Evolutionary conservation across 2,113 vertebrate species (phyloP), one percentile per base, ranked within the genome.

Genomic region (Pithys albifrons): DNA sequence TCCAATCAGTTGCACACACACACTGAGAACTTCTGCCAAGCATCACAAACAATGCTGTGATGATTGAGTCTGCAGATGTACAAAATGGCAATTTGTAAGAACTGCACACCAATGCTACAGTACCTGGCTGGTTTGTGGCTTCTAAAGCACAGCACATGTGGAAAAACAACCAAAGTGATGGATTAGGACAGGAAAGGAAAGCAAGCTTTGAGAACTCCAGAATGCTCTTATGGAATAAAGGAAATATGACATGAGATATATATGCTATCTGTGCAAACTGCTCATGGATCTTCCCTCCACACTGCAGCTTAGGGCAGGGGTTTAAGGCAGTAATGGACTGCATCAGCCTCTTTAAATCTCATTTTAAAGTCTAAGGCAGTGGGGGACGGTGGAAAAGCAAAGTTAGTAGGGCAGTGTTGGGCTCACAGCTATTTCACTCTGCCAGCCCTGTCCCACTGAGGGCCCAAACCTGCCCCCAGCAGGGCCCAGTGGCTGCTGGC

Each of bases 91-190:
- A 93, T 89, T 83, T 91, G 23, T 67, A 96, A 96, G 96, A 97
- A 94, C 75, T 95, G 92, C 89, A 97, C 98, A 98, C 91, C 98
- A 97, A 92, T 84, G 96, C 97, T 98, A 98, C 98, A 98, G 97
- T 98, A 99, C 98, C 98, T 99, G 98, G 98, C 97, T 97, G 98
- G 97, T 98, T 97, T 99, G 98, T 98, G 98, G 98, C 97, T 98
- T 98, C 98, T 99, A 98, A 98, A 98, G 98, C 96, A 98, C 97
- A 97, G 98, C 97, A 97, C 97, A 98, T 96, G 97, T 96, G 97
- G 96, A 98, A 98, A 98, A 98, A 98, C 94, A 98, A 98, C 95
- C 89, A 98, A 94, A 98, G 97, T 97, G 94, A 97, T 92, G 95
- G 96, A 98, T 98, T 98, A 98, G 98, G 96, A 96, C 29, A 97